Evolutionary conservation across 2,113 vertebrate genomes (phyloP), one percentile per base, ranked within the genome.

Genomic region (Progne subis): DNA sequence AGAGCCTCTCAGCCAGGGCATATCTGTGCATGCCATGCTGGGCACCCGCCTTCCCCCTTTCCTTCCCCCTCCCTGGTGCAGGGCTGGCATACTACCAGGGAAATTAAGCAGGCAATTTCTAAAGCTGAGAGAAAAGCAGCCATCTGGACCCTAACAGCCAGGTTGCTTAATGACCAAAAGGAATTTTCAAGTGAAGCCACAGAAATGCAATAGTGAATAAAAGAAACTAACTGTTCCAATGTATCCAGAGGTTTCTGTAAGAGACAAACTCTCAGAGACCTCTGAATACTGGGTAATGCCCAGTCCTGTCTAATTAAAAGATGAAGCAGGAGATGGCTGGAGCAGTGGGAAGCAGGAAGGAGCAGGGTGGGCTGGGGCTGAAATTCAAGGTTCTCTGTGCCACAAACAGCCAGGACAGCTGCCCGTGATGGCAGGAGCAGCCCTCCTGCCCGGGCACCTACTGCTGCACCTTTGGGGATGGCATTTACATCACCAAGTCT

Each of bases 61-160:
- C 61, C 77, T 49, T 69, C 41, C 18, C 65, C 53, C 43, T 44
- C 44, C 43, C 46, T 11, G 2, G 41, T 1, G 0, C 82, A 32
- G 39, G 20, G 86, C 80, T 96, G 91, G 70, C 80, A 70, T 44
- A 53, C 60, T 85, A 92, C 86, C 93, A 86, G 65, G 64, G 83
- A 94, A 95, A 95, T 94, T 57, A 83, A 88, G 86, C 44, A 39
- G 69, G 19, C 3, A 1, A 92, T 82, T 88, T 82, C 93, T 65
- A 92, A 94, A 91, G 91, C 79, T 0, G 21, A 76, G 59, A 80
- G 67, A 93, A 80, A 88, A 90, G 71, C 90, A 80, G 47, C 90
- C 90, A 82, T 90, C 85, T 94, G 91, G 82, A 79, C 64, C 60
- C 60, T 55, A 75, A 21, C 88, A 85, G 87, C 53, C 77, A 90